A percentile compares a stretch with the other conserved stretches of the same genome.
Evolutionary conservation across 2,888 invertebrate genomes (phyloP).

Genomic region (Yponomeuta malinellus): DNA sequence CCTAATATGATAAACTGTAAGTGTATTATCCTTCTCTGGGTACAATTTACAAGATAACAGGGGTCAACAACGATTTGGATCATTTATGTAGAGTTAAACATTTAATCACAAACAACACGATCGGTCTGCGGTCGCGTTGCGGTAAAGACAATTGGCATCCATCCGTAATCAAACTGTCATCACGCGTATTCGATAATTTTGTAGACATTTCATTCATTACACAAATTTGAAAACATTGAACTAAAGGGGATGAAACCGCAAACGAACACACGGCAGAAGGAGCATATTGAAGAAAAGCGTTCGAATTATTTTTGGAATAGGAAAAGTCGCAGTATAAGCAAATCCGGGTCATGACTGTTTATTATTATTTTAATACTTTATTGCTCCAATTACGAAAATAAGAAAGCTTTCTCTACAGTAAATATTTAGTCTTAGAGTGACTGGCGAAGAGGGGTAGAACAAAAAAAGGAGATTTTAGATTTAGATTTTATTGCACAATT

Average conservation of each 20-base stretch:
- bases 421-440: no score
- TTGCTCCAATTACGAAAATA: no score
- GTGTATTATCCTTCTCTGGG: no score
- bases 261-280: neutral
- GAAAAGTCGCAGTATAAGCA: neutral
- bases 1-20: no score
- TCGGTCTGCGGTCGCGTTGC: conserved; percentile 3
- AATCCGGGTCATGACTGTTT: no score
- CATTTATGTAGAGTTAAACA: neutral
- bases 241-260: neutral
- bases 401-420: no score
- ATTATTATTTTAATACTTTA: no score
- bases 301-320: neutral
- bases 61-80: no score
- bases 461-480: no score
- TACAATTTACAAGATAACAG: no score
- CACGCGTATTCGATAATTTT: neutral
- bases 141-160: neutral
- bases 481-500: no score
- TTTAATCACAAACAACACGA: neutral
- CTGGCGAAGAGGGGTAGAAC: no score
- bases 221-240: neutral
- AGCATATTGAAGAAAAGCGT: neutral
- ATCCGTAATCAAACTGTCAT: neutral
- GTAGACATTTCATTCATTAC: neutral